These are phyloP conservation scores for Rhinopithecus roxellana DNA, from an alignment of 2,113 vertebrate genomes.

Conservation along the genomic window DNA sequence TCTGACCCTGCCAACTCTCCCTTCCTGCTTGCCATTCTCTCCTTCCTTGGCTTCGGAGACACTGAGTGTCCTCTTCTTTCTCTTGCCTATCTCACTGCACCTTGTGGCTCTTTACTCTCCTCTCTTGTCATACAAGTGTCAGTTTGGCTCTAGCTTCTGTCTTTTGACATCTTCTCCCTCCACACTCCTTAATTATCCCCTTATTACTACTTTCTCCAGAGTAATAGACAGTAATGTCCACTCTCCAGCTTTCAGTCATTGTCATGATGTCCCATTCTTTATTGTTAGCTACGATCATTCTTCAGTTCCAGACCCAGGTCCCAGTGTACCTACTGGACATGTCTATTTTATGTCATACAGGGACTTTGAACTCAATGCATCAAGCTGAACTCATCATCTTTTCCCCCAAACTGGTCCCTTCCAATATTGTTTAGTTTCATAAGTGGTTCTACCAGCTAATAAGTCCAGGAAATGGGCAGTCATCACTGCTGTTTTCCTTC, in stretches of 20 bases:
- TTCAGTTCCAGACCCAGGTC: background rate
- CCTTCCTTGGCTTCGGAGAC: background rate
- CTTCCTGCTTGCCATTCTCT: background rate
- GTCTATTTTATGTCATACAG: background rate
- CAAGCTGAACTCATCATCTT: background rate
- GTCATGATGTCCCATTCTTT: background rate
- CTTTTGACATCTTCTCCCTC: background rate
- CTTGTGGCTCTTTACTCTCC: background rate
- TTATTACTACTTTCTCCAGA: background rate
- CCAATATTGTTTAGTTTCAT: background rate
- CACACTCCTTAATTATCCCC: too few species aligned
- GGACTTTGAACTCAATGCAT: background rate
- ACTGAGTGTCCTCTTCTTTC: background rate
- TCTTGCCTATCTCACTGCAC: background rate
- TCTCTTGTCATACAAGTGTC: background rate
- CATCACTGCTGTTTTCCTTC: background rate
- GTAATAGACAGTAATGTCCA: background rate
- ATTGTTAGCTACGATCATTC: background rate
- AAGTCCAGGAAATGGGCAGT: background rate
- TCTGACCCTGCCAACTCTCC: background rate
- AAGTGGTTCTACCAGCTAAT: background rate
- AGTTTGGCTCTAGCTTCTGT: background rate
- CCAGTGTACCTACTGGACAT: background rate
- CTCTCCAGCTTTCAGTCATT: background rate
- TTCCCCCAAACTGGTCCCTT: background rate